Evolutionary conservation across 2,113 vertebrate species (phyloP).

Genomic region (Pholis gunnellus): DNA sequence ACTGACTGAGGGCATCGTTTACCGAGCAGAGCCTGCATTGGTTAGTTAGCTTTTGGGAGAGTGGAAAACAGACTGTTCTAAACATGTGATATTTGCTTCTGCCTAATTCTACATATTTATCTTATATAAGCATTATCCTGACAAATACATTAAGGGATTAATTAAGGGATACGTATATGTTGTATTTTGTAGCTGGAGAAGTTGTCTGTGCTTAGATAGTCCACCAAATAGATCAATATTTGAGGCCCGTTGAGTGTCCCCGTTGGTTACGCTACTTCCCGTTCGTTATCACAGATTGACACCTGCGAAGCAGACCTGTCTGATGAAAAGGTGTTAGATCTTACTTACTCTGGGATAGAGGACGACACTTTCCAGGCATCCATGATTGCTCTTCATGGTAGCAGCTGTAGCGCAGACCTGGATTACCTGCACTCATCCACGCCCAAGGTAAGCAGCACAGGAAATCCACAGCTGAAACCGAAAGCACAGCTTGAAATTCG

Average conservation of each 20-base stretch:
- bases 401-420: conserved; percentile 83
- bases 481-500: background rate
- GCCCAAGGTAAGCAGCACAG: conserved; percentile 84
- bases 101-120: background rate
- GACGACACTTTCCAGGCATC: conserved; percentile 88
- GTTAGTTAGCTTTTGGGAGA: conserved; percentile 84
- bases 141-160: background rate
- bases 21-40: conserved; percentile 94
- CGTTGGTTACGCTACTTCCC: conserved; percentile 12
- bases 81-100: conserved; percentile 23
- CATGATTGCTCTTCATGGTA: conserved; percentile 87
- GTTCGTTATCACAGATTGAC: conserved; percentile 88
- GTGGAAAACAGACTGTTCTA: conserved; percentile 12
- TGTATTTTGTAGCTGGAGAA: background rate
- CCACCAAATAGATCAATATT: background rate
- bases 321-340: conserved; percentile 86
- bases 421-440: conserved; percentile 83
- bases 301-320: conserved; percentile 86
- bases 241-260: background rate
- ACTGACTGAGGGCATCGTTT: conserved; percentile 88
- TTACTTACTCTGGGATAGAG: conserved; percentile 81
- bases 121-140: background rate
- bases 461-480: background rate
- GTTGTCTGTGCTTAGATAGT: conserved; percentile 23
- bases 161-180: background rate